phyloP scores from a whole-genome alignment of 2,888 invertebrate species.

The Drosophila robusta region DNA sequence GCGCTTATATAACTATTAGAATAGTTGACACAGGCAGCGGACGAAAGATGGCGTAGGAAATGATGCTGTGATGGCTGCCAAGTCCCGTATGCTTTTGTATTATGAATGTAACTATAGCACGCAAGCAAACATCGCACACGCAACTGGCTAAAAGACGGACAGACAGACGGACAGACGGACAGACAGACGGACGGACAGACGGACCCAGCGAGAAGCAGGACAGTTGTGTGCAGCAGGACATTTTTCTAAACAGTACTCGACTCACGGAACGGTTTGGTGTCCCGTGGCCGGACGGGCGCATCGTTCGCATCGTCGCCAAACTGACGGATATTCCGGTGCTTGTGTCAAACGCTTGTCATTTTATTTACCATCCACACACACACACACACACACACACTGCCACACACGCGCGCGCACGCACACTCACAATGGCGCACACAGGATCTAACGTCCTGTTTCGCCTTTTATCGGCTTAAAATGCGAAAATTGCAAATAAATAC shows the following conservation, averaged over 20 bases:
- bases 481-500: slow-evolving; percentile 78
- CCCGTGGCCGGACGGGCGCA: slow-evolving; percentile 60
- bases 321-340: slow-evolving; percentile 84
- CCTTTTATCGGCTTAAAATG: slow-evolving; percentile 79
- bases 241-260: slow-evolving; percentile 59
- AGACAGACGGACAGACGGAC: background rate
- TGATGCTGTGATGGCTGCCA: slow-evolving; percentile 72
- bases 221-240: slow-evolving; percentile 41
- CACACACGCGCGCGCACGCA: background rate
- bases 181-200: background rate
- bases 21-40: slow-evolving; percentile 67
- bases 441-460: slow-evolving; percentile 43
- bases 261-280: slow-evolving; percentile 59
- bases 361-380: slow-evolving; percentile 49
- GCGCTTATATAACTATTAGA: slow-evolving; percentile 47
- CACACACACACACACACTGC: slow-evolving; percentile 9
- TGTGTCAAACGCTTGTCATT: slow-evolving; percentile 84
- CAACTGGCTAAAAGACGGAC: slow-evolving; percentile 49
- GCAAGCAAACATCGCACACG: slow-evolving; percentile 70
- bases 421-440: slow-evolving; percentile 1
- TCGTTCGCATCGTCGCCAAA: slow-evolving; percentile 74
- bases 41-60: slow-evolving; percentile 72
- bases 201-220: background rate
- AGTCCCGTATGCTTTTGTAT: slow-evolving; percentile 71
- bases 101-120: slow-evolving; percentile 76